Conservation (phyloP, 2,797 vertebrate species). For the Pseudochaenichthys georgianus region DNA sequence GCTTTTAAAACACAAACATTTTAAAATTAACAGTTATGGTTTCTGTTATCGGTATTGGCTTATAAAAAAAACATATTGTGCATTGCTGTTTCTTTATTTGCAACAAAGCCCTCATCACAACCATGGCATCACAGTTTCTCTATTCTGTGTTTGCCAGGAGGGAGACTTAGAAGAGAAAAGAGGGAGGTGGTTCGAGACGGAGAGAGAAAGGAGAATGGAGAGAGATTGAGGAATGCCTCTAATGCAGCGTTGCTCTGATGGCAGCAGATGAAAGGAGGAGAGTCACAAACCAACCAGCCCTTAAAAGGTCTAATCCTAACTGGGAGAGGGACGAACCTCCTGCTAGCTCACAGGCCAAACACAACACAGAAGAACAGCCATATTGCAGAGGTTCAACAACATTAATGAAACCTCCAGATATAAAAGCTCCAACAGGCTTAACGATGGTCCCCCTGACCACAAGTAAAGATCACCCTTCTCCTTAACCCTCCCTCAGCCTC, state of each 20-base stretch:
- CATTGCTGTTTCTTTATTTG: too few relatives aligned
- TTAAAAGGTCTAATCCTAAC: constrained; percentile 71
- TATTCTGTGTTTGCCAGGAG: neutral
- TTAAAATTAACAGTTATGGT: too few relatives aligned
- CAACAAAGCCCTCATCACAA: neutral
- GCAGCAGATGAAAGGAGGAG: constrained; percentile 64
- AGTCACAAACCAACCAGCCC: constrained; percentile 58
- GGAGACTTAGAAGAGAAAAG: too few relatives aligned
- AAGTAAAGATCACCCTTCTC: neutral
- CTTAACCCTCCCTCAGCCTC: constrained; percentile 8
- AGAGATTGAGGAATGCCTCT: constrained; percentile 53
- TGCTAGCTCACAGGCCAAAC: constrained; percentile 11
- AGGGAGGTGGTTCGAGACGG: neutral
- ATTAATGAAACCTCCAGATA: constrained; percentile 38
- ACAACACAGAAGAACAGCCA: constrained; percentile 7
- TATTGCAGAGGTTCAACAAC: constrained; percentile 37
- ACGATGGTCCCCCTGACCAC: neutral
- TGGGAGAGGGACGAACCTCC: constrained; percentile 44
- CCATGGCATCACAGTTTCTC: neutral
- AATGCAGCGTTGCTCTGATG: constrained; percentile 63
- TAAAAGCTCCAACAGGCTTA: constrained; percentile 29
- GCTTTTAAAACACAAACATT: too few relatives aligned
- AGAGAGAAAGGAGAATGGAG: neutral
- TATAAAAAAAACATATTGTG: too few relatives aligned
- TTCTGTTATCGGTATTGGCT: too few relatives aligned